A percentile compares a stretch with the other conserved stretches of the same genome.
Conservation (phyloP, 1,140 invertebrate species). For the Brachionus plicatilis region DNA sequence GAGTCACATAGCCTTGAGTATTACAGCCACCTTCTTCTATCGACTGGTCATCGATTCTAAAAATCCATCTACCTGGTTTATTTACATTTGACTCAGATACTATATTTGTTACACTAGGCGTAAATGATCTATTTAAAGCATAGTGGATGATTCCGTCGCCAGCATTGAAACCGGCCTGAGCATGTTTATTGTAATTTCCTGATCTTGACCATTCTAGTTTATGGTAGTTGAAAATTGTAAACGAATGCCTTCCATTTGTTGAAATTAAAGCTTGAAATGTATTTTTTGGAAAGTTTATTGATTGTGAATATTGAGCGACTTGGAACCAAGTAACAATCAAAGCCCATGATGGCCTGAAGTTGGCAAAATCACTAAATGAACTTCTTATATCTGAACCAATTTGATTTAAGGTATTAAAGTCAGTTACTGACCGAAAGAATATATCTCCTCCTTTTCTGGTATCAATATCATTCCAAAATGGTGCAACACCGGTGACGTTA, state of each 20-base stretch:
- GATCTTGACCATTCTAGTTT: background rate
- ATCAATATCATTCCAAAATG: conserved; percentile 12
- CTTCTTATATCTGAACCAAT: background rate
- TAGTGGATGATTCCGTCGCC: background rate
- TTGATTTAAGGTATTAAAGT: background rate
- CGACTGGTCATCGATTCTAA: background rate
- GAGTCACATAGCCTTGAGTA: background rate
- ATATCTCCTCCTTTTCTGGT: background rate
- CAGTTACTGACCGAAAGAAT: background rate
- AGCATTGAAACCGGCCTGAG: conserved; percentile 23
- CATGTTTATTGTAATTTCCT: background rate
- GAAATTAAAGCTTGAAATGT: conserved; percentile 7
- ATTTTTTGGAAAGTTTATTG: background rate
- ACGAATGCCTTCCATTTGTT: background rate
- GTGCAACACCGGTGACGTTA: background rate
- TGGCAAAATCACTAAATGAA: background rate
- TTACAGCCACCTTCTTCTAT: background rate
- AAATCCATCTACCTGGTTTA: background rate
- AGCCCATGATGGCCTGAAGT: background rate
- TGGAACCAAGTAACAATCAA: conserved; percentile 4
- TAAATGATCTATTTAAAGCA: background rate
- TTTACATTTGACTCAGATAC: background rate
- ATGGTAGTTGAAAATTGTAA: background rate
- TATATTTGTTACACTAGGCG: background rate
- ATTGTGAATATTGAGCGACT: background rate